Evolutionary conservation across 2,113 vertebrate genomes (phyloP).

Genomic region (Hyperoodon ampullatus): DNA sequence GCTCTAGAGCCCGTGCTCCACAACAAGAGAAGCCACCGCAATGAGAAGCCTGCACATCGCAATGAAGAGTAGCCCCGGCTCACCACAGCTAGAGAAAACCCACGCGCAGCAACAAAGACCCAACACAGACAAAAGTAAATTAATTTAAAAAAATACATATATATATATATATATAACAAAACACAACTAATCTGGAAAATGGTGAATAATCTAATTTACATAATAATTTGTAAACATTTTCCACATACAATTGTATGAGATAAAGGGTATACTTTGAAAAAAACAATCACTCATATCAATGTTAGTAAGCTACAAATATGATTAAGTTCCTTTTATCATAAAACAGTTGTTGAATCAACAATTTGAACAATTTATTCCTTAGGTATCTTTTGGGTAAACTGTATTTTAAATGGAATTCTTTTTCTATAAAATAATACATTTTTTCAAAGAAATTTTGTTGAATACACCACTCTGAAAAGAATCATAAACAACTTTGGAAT

Average conservation of each 20-base stretch:
- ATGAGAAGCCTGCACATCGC: no score
- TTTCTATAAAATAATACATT: slow-evolving; percentile 35
- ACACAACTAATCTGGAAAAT: slow-evolving; percentile 18
- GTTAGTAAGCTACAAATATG: neutral
- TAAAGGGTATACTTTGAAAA: neutral
- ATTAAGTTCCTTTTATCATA: slow-evolving; percentile 16
- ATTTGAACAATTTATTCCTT: neutral
- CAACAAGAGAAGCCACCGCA: no score
- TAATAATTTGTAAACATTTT: neutral
- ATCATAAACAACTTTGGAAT: neutral
- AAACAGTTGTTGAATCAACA: neutral
- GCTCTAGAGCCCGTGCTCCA: no score
- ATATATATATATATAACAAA: neutral
- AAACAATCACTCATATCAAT: neutral
- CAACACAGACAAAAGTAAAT: no score
- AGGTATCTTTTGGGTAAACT: neutral
- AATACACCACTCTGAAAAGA: neutral
- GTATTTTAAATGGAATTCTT: slow-evolving; percentile 30
- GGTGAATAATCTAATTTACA: neutral
- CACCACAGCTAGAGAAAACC: no score
- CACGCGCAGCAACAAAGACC: no score
- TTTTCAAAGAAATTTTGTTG: neutral
- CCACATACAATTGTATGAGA: neutral
- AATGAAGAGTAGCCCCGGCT: no score
- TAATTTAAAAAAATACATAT: no score